These are phyloP conservation scores for Oophaga sylvatica DNA, from an alignment of 2,797 vertebrate species.

Conservation along the genomic window DNA sequence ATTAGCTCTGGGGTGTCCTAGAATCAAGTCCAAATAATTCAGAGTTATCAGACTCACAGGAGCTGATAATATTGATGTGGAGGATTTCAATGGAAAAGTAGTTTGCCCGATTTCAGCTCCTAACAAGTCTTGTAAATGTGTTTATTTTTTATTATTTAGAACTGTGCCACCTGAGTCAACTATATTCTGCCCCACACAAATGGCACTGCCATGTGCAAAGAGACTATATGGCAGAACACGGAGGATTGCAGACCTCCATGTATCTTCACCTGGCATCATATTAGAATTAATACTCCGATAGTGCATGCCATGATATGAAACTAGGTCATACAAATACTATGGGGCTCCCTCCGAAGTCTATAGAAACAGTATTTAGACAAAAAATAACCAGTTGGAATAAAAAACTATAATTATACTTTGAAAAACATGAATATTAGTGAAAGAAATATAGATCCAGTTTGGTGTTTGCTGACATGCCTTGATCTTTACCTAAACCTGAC, in stretches of 20 bases:
- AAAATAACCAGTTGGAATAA: neutral
- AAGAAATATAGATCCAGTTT: neutral
- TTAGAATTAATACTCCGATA: neutral
- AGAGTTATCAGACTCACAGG: slow-evolving; percentile 46
- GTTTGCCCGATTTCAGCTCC: neutral
- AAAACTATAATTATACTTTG: neutral
- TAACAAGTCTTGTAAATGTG: neutral
- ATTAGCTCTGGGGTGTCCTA: slow-evolving; percentile 56
- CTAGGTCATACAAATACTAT: neutral
- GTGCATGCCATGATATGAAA: neutral
- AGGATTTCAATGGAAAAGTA: slow-evolving; percentile 41
- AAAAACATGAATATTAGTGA: neutral
- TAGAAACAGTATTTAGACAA: neutral
- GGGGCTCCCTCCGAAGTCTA: neutral
- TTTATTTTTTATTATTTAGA: neutral
- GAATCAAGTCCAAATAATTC: slow-evolving; percentile 59
- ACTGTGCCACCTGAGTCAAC: neutral
- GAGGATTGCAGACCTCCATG: neutral
- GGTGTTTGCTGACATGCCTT: neutral
- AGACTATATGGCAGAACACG: neutral
- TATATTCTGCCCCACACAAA: neutral
- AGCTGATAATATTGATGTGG: slow-evolving; percentile 36
- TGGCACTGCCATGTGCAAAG: no score
- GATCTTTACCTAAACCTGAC: slow-evolving; percentile 18
- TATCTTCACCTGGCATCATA: neutral